Conservation (phyloP, 1,140 invertebrate species). For the Metopolophium dirhodum region DNA sequence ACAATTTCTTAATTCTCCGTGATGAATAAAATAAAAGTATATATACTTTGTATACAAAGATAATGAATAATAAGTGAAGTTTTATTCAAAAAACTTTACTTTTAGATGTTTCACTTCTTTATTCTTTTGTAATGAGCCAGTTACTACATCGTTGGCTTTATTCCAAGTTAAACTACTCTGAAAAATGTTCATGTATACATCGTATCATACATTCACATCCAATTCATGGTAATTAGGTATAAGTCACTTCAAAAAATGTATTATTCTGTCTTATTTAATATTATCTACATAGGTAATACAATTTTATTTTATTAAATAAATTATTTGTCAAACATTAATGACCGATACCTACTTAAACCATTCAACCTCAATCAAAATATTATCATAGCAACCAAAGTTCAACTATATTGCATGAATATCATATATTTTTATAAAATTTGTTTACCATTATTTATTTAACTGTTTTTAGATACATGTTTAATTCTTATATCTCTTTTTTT, state of each 20-base stretch:
- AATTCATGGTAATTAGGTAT: not conserved
- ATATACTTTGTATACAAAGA: not conserved
- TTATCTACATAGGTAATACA: not conserved
- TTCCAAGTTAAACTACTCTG: not conserved
- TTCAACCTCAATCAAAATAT: not conserved
- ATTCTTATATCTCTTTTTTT: too few species aligned
- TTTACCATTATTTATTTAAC: not conserved
- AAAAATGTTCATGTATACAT: not conserved
- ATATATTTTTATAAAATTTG: not conserved
- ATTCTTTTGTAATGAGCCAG: not conserved
- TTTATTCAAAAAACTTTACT: not conserved
- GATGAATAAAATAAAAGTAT: not conserved
- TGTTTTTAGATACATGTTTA: too few species aligned
- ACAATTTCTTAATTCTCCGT: not conserved
- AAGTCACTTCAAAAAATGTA: not conserved
- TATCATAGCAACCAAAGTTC: not conserved
- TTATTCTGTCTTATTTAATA: not conserved
- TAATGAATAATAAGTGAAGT: not conserved
- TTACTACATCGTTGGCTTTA: not conserved
- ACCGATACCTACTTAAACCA: not conserved
- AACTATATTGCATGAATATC: not conserved
- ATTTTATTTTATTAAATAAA: not conserved
- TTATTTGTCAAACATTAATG: not conserved
- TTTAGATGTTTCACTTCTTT: not conserved
- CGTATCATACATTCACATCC: not conserved